These are phyloP conservation scores for Oreochromis grahami DNA, from an alignment of 2,797 vertebrate genomes.

Conservation along the genomic window DNA sequence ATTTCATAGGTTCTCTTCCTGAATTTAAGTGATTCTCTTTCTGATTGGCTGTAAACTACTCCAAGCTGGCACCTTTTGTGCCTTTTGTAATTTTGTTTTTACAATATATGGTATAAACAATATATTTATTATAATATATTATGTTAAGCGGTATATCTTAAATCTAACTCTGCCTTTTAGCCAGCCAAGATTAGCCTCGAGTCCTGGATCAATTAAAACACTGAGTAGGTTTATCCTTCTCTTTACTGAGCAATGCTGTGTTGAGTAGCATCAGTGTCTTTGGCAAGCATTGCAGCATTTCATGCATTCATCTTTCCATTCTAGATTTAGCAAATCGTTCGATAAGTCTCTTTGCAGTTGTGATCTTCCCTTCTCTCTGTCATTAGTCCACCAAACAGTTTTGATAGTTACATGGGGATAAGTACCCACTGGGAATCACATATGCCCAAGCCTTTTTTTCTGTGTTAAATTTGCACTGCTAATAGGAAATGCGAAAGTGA, in stretches of 20 bases:
- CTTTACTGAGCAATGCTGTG: not conserved
- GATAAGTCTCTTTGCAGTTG: not conserved
- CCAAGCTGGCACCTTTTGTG: not conserved
- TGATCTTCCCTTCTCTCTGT: slow-evolving; percentile 4
- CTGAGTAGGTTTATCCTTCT: slow-evolving; percentile 25
- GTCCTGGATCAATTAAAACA: slow-evolving; percentile 34
- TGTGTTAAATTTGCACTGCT: not conserved
- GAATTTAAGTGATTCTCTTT: not conserved
- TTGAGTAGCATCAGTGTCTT: not conserved
- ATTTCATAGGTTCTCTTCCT: not conserved
- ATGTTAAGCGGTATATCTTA: not conserved
- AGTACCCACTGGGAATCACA: not conserved
- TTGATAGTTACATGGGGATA: not conserved
- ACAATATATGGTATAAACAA: not conserved
- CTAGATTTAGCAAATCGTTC: not conserved
- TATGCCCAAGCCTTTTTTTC: not conserved
- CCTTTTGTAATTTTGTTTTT: not conserved
- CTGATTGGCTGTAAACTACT: not conserved
- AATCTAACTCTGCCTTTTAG: not conserved
- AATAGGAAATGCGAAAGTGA: not conserved
- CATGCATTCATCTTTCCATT: not conserved
- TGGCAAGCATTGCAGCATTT: not conserved
- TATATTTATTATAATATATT: not conserved
- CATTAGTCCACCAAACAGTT: not conserved
- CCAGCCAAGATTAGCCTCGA: slow-evolving; percentile 3